Conservation (phyloP, 2,888 invertebrate species). For the Andrena praecox region DNA sequence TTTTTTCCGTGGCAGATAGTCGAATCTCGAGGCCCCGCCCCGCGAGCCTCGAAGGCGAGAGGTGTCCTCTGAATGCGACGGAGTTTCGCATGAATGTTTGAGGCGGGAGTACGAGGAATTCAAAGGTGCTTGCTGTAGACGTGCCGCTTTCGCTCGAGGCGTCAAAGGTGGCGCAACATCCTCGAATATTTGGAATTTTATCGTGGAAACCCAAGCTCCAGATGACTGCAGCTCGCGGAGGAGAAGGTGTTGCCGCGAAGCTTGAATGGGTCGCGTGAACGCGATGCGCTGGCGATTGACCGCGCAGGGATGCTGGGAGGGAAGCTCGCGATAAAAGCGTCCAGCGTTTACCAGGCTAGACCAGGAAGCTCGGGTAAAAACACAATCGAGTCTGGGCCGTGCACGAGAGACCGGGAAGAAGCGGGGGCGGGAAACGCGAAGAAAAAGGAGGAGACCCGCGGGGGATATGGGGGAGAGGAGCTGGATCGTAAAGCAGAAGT, state of each 20-base stretch:
- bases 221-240: not conserved
- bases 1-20: not conserved
- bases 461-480: slow-evolving; percentile 35
- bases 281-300: slow-evolving; percentile 6
- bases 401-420: slow-evolving; percentile 12
- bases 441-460: slow-evolving; percentile 26
- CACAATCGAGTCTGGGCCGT: slow-evolving; percentile 58
- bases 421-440: slow-evolving; percentile 10
- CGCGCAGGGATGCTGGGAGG: slow-evolving; percentile 12
- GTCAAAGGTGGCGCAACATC: slow-evolving; percentile 29
- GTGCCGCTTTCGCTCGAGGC: not conserved
- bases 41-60: not conserved
- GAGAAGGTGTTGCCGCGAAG: not conserved
- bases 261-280: not conserved
- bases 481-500: slow-evolving; percentile 64
- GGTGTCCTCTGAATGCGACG: slow-evolving; percentile 7
- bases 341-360: slow-evolving; percentile 41
- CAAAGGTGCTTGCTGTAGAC: not conserved
- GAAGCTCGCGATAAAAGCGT: slow-evolving; percentile 49
- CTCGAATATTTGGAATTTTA: not conserved
- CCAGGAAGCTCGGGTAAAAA: slow-evolving; percentile 46
- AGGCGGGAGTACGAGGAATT: not conserved
- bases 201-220: not conserved
- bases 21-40: not conserved
- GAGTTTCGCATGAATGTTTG: slow-evolving; percentile 23